Evolutionary conservation across 2,888 invertebrate species (phyloP).

Genomic region (Leptopterna dolabrata): DNA sequence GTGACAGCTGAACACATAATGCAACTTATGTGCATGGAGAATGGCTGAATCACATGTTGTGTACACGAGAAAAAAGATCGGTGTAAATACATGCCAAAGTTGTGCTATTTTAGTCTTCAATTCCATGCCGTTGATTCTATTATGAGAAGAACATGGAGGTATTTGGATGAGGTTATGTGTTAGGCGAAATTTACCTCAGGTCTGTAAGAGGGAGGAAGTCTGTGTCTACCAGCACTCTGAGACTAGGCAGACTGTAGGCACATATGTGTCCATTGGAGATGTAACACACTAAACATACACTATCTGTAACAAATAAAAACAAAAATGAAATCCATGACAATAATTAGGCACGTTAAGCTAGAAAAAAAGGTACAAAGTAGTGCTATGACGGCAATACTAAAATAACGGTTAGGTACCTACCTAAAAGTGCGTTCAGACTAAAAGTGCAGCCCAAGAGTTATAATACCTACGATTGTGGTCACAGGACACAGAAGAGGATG

Average conservation of each 20-base stretch:
- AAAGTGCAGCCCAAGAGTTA: too few relatives aligned
- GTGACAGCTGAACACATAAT: constrained; percentile 43
- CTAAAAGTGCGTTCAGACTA: too few relatives aligned
- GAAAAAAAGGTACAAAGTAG: too few relatives aligned
- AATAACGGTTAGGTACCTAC: too few relatives aligned
- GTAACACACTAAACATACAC: constrained; percentile 94
- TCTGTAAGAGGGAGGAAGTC: constrained; percentile 95
- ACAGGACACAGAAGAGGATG: too few relatives aligned
- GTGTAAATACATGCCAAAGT: constrained; percentile 44
- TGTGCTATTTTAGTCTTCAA: constrained; percentile 47
- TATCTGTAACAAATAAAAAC: constrained; percentile 75
- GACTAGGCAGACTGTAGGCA: constrained; percentile 94
- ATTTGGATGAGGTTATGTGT: not conserved
- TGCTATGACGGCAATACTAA: too few relatives aligned
- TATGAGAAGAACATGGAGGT: constrained; percentile 14
- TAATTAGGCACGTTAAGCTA: too few relatives aligned
- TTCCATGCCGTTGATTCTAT: constrained; percentile 43
- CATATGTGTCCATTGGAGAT: constrained; percentile 93
- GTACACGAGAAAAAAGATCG: constrained; percentile 32
- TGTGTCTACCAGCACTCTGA: constrained; percentile 90
- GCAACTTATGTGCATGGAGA: constrained; percentile 36
- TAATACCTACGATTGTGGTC: too few relatives aligned
- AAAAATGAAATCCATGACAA: not conserved
- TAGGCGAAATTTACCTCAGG: constrained; percentile 79
- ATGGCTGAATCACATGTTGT: constrained; percentile 43